Base-by-base conservation (phyloP, 1,140 invertebrate species). In the Chlorops oryzae region DNA sequence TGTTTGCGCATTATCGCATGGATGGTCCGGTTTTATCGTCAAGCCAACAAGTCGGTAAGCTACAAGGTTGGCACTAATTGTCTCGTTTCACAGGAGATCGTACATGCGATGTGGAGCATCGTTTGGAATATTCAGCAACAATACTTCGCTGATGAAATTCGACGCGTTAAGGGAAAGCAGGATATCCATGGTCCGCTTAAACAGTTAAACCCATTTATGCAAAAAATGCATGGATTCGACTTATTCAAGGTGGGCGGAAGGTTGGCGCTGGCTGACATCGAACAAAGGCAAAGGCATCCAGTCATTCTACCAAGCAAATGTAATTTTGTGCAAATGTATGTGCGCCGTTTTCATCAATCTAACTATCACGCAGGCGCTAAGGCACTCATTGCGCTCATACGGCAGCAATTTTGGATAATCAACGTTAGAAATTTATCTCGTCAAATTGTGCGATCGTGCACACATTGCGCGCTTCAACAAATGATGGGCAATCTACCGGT, bases 341-440 rank as follows among this genome's bases (percentile, higher is more conserved):
- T 47, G 2, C 22, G 23, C 18, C 20, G 47, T 18, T 21, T 47
- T 38, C 44, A 52, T 40, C 44, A 27, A 3, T 24, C 20, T 0
- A 52, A 52, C 7, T 47, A 22, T 25, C 51, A 52, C 10, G 51
- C 44, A 21, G 51, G 44, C 2, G 44, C 51, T 1, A 21, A 32
- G n/a, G 50, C 50, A 12, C 13, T 52, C 7, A 37, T 52, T 6
- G 21, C 28, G 7, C n/a, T 46, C 0, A 9, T 40, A 18, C 43
- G 43, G 15, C 44, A 46, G 17, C n/a, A 38, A 6, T 46, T 52
- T 13, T 52, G 42, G 50, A 38, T 52, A n/a, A n/a, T 47, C 10
- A 43, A 50, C 42, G 42, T 25, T 4, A 22, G 42, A 25, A 6
- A n/a, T 1, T n/a, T n/a, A 44, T 44, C 22, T 22, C 24, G 40